A percentile compares a stretch with the other conserved stretches of the same genome.
Conservation (phyloP, 2,797 vertebrate genomes). For the Anomalospiza imberbis region DNA sequence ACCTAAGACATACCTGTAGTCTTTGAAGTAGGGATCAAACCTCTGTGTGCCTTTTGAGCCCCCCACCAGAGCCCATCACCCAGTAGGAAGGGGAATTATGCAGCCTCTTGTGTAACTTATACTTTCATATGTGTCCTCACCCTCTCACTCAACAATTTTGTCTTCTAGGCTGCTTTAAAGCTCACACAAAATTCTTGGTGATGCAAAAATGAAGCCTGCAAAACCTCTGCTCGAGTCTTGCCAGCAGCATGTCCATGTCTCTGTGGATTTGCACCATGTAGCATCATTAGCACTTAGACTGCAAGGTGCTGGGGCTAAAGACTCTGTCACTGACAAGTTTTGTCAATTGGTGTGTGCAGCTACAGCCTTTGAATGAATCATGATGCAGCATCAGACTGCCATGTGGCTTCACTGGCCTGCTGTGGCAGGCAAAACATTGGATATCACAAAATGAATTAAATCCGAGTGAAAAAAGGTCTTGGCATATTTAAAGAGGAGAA, state of each 20-base stretch:
- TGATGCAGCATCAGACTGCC: not conserved
- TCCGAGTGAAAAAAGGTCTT: not conserved
- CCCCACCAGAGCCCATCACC: not conserved
- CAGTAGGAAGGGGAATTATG: not conserved
- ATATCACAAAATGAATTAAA: not conserved
- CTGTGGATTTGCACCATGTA: rapidly evolving
- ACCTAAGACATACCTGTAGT: not conserved
- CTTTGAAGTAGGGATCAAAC: not conserved
- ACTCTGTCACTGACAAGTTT: not conserved
- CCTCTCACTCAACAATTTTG: not conserved
- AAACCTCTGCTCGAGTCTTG: not conserved
- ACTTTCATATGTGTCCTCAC: not conserved
- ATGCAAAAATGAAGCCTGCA: not conserved
- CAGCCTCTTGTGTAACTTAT: not conserved
- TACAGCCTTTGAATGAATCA: not conserved
- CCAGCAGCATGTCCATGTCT: not conserved
- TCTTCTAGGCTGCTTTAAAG: not conserved
- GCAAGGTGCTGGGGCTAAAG: not conserved
- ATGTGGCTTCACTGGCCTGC: not conserved
- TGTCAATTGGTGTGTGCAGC: not conserved
- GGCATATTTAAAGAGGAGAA: not conserved
- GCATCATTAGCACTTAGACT: not conserved
- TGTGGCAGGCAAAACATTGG: not conserved
- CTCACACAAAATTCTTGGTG: not conserved
- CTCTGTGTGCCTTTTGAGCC: not conserved